Base-by-base conservation (phyloP, 1,140 invertebrate species). In the Colletes gigas region DNA sequence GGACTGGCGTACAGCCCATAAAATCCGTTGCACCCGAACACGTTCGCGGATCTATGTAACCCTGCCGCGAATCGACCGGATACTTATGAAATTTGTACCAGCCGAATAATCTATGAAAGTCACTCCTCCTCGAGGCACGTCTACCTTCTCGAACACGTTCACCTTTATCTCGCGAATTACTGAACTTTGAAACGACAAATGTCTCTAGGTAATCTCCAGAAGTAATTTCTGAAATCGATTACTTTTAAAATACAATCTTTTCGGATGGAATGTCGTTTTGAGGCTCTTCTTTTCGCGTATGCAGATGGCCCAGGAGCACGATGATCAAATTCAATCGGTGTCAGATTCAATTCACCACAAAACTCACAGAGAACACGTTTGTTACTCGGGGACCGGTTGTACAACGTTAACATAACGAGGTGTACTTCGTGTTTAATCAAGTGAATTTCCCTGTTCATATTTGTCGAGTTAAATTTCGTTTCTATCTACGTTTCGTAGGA, bases 1-100 rank as follows among this genome's bases (percentile, higher is more conserved):
- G 72, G 71, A 68, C 66, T 60, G 69, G 67, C 68, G 70, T 75
- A 44, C 78, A 67, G 73, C 84, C 79, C 81, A 73, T 86, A 87
- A 87, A 87, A 87, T 87, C 77, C 84, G 82, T 87, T 87, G 78
- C 71, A 54, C 72, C 66, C 65, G 77, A 78, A 81, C 78, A 82
- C 70, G 78, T 63, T 57, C 39, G 44, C 70, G 15, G 62, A 55
- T 44, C 19, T 63, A 57, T 19, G 50, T 81, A 76, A 54, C 65
- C 55, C 30, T 30, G 10, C 74, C 54, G 30, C 39, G 50, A 55
- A 73, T 63, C n/a, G 70, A 30, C 62, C 55, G 55, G 62, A 54
- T 73, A 47, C 44, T 59, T n/a, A 55, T 84, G 72, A 85, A 85
- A 85, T 52, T 73, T 73, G 15, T 63, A 78, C 17, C 10, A 21